These are phyloP conservation scores for Elegia similella DNA, from an alignment of 2,888 invertebrate genomes.

Conservation along the genomic window DNA sequence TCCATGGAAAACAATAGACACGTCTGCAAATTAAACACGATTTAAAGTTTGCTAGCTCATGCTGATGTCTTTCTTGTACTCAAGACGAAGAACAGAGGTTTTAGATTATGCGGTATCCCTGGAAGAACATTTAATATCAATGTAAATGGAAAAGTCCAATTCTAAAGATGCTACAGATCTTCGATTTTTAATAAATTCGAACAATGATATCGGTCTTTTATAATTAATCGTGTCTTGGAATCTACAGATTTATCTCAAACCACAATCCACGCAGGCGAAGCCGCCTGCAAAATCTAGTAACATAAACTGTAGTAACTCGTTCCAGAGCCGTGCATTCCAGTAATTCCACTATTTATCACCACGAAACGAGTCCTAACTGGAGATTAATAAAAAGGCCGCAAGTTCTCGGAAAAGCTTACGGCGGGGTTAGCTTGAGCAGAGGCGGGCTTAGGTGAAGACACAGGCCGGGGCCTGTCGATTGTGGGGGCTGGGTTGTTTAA, in stretches of 20 bases:
- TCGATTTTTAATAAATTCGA: too few relatives aligned
- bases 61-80: neutral
- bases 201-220: too few relatives aligned
- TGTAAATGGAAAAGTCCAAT: too few relatives aligned
- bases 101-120: neutral
- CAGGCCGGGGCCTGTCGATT: too few relatives aligned
- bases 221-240: too few relatives aligned
- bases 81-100: neutral
- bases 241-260: too few relatives aligned
- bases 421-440: conserved; percentile 6
- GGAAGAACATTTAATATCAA: too few relatives aligned
- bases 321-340: neutral
- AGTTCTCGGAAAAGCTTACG: conserved; percentile 49
- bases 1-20: conserved; percentile 1
- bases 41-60: neutral
- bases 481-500: too few relatives aligned
- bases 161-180: too few relatives aligned
- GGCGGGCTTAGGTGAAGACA: neutral
- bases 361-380: conserved; percentile 16
- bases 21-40: neutral
- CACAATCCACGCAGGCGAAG: too few relatives aligned
- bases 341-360: conserved; percentile 17
- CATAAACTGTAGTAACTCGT: neutral
- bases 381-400: conserved; percentile 42
- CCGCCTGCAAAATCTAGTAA: neutral